These are phyloP conservation scores for Petaurus breviceps DNA, from an alignment of 2,113 vertebrate species.

Conservation along the genomic window DNA sequence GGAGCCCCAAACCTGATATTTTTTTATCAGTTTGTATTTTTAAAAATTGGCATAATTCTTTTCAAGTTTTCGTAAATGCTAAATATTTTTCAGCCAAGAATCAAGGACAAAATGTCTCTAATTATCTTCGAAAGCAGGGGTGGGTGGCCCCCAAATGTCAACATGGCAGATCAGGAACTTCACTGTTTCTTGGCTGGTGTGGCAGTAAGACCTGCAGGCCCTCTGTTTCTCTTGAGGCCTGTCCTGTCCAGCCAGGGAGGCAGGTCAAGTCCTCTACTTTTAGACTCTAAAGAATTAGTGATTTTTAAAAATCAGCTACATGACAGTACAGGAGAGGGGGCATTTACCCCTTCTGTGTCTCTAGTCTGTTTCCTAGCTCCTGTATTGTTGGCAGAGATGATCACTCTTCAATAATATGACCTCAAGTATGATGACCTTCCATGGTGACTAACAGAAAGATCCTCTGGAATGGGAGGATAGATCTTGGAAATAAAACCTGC, in stretches of 20 bases:
- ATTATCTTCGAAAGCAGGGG: not conserved
- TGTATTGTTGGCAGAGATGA: not conserved
- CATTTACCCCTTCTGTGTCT: not conserved
- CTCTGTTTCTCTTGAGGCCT: not conserved
- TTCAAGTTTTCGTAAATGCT: not conserved
- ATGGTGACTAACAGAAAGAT: not conserved
- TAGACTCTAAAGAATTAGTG: not conserved
- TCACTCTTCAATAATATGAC: not conserved
- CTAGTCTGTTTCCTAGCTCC: not conserved
- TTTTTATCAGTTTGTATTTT: not conserved
- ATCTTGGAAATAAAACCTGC: not conserved
- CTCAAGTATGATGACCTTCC: not conserved
- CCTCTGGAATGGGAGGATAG: not conserved
- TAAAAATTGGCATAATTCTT: not conserved
- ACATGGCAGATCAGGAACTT: not conserved
- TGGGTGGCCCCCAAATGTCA: not conserved
- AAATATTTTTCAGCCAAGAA: not conserved
- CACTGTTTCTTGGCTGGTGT: not conserved
- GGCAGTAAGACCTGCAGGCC: not conserved
- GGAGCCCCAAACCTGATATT: not conserved
- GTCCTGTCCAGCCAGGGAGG: not conserved
- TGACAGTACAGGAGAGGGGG: not conserved
- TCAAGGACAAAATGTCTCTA: not conserved
- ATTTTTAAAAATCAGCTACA: not conserved
- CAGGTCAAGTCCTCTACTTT: not conserved